Base-by-base conservation (phyloP, 2,888 invertebrate genomes). In the Didymodactylos carnosus region DNA sequence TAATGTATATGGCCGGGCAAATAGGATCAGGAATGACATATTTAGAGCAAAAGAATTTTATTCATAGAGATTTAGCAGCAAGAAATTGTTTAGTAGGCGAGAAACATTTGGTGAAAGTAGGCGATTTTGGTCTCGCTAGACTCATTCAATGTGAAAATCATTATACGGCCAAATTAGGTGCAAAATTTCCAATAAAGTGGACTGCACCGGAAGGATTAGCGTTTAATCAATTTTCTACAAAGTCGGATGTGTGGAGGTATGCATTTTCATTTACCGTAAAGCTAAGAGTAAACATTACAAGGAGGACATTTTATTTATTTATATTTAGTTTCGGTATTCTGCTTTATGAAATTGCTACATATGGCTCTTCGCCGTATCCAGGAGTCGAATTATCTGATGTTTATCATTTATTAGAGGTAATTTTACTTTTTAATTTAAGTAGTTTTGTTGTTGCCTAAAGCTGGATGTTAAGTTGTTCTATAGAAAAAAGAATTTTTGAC, bases 181-280 rank as follows among this genome's bases (percentile, higher is more conserved):
- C 98, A 78, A 98, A 98, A 86, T 98, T 98, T 86, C 98, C 98
- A 75, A 98, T 98, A 82, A 98, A 98, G 85, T 98, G 98, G 98
- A 98, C 98, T 25, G 97, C 98, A 72, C 98, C 98, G 16, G 98
- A 99, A 85, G 98, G 98, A 49, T 86, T 99, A 78, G 98, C 98
- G 4, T 97, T 94, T 85, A 98, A 98, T 85, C 94, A 94, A 81
- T 98, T 99, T 86, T 92, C 92, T n/a, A 94, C 93, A 75, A 91
- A 90, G 77, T 86, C 86, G 19, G 86, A 86, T 79, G 86, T 86
- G 16, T 85, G 85, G 85, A 84, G 83, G 35, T 74, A 69, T 25
- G 13, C 14, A 76, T 29, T 77, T 70, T 77, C 75, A 76, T 77
- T 72, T 75, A 81, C 84, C 41, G 78, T 92, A 92, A 23, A n/a